Base-by-base conservation (phyloP, 2,797 vertebrate genomes). In the Xenopus petersii region DNA sequence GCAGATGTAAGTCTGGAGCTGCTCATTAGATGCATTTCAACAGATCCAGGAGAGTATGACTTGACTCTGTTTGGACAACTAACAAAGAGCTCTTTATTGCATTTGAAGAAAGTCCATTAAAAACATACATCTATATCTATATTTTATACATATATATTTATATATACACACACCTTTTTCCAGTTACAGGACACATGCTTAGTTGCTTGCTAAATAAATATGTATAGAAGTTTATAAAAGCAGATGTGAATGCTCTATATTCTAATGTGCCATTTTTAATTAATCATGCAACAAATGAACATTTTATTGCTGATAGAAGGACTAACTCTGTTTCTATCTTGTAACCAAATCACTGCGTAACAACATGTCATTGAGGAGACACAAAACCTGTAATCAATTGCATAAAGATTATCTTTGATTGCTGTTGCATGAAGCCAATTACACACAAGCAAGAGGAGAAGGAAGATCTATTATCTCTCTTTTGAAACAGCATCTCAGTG, bases 321-420 rank as follows among this genome's bases (percentile, higher is more conserved):
- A 76, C 77, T 80, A 55, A 80, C 73, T 86, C 83, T 70, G 1
- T 56, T 90, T 91, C 87, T 86, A 83, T 81, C 70, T 55, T 81
- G 83, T 86, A 90, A 89, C 86, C 81, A 84, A 86, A 87, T 83
- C 85, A 79, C 79, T 82, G 82, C 88, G 86, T 87, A 88, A 87
- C 89, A 89, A 88, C 89, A 89, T 87, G 87, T 87, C 91, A 91
- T 88, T 89, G 88, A 90, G 15, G 89, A 89, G 82, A 83, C 82
- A 88, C 83, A 89, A 88, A 88, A 86, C 83, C 84, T 82, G 9
- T 89, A 91, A 92, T 91, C 88, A 90, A 86, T 89, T 88, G 86
- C 74, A 60, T 77, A 84, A 78, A 76, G 73, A 86, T 92, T 93
- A 92, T 89, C 89, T 92, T 87, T 86, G 86, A 91, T 89, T 88